These are phyloP conservation scores for Seira ritae DNA, from an alignment of 2,888 invertebrate genomes.

Conservation along the genomic window DNA sequence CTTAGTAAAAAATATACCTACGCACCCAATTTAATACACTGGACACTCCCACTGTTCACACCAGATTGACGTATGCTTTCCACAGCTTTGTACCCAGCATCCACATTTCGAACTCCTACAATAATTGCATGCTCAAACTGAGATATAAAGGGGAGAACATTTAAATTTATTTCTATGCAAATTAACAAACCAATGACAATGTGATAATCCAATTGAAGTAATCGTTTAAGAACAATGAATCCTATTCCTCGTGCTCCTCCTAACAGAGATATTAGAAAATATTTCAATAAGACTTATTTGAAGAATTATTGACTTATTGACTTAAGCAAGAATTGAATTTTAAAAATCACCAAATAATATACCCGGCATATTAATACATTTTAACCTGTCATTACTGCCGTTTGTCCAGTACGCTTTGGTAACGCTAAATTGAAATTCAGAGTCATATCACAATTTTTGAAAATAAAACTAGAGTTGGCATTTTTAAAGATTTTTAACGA, in stretches of 20 bases:
- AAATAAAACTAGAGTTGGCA: too few species aligned
- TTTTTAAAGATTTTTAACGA: too few species aligned
- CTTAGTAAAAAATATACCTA: too few species aligned
- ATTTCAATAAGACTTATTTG: conserved; percentile 10
- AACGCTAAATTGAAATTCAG: conserved; percentile 74
- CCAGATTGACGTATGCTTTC: conserved; percentile 77
- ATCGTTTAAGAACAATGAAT: conserved; percentile 83
- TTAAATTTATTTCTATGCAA: background rate
- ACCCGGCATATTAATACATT: too few species aligned
- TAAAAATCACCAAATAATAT: conserved; percentile 80
- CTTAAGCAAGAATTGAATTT: background rate
- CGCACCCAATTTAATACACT: conserved; percentile 82
- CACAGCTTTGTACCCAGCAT: conserved; percentile 78
- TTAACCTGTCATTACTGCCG: conserved; percentile 87
- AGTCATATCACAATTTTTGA: background rate
- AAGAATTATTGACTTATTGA: background rate
- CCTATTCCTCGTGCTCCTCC: conserved; percentile 84
- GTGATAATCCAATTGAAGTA: conserved; percentile 85
- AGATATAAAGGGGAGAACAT: too few species aligned
- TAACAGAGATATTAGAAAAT: background rate
- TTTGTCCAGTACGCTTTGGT: conserved; percentile 81
- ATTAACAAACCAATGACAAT: conserved; percentile 82
- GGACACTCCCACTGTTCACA: conserved; percentile 79
- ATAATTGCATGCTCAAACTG: too few species aligned
- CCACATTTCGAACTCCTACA: conserved; percentile 84